A percentile compares a stretch with the other conserved stretches of the same genome.
These are phyloP conservation scores for Pachymerium ferrugineum DNA, from an alignment of 2,888 invertebrate species.

Conservation along the genomic window DNA sequence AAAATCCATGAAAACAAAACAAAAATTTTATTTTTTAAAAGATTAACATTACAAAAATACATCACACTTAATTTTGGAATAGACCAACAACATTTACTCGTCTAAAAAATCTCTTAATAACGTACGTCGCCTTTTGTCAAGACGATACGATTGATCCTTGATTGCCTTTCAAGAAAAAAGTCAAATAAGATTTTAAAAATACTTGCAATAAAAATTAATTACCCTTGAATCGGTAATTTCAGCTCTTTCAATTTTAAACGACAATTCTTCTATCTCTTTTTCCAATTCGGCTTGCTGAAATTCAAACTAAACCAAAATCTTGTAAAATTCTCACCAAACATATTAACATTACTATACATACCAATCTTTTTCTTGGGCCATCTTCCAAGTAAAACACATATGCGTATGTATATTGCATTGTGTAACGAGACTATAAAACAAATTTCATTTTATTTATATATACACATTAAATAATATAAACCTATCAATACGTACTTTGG, in stretches of 20 bases:
- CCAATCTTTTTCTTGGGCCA: constrained; percentile 82
- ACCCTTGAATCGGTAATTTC: constrained; percentile 91
- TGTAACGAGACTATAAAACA: constrained; percentile 90
- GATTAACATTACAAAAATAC: background rate
- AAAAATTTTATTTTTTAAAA: constrained; percentile 19
- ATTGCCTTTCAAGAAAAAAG: too few species aligned
- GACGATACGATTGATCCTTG: background rate
- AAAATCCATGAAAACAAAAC: background rate
- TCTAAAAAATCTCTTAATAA: background rate
- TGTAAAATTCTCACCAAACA: background rate
- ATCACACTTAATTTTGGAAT: too few species aligned
- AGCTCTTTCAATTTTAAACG: constrained; percentile 98
- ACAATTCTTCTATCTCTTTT: constrained; percentile 97
- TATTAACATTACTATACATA: constrained; percentile 40
- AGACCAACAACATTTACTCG: constrained; percentile 61
- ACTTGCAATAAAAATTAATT: constrained; percentile 33
- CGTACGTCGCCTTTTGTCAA: background rate
- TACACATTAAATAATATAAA: too few species aligned
- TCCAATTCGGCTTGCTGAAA: constrained; percentile 90
- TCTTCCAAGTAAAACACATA: constrained; percentile 97
- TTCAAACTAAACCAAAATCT: constrained; percentile 54
- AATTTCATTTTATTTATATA: too few species aligned
- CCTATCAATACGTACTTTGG: too few species aligned
- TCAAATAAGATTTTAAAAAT: too few species aligned
- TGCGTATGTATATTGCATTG: constrained; percentile 97